These are phyloP conservation scores for Elmis aenea DNA, from an alignment of 2,888 invertebrate species.

Conservation along the genomic window DNA sequence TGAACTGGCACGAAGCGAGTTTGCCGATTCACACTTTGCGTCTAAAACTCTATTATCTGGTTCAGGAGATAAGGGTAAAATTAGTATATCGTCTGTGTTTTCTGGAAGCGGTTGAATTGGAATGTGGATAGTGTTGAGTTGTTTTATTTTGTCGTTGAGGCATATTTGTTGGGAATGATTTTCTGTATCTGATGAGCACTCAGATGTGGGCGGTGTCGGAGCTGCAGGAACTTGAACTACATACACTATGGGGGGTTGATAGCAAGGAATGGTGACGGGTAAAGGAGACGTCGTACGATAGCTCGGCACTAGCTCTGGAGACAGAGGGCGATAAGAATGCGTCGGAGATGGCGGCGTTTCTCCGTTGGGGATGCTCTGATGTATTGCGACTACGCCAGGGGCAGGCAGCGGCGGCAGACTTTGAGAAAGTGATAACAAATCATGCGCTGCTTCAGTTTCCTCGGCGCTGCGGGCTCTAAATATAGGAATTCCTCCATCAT, in stretches of 20 bases:
- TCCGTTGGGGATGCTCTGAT: conserved; percentile 48
- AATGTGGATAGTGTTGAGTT: conserved; percentile 8
- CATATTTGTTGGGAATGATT: conserved; percentile 46
- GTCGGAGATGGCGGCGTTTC: conserved; percentile 38
- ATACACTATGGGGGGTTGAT: conserved; percentile 40
- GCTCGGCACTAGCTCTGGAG: conserved; percentile 31
- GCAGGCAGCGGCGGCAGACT: conserved; percentile 71
- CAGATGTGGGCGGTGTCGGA: conserved; percentile 66
- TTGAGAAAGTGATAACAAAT: conserved; percentile 69
- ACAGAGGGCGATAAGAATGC: conserved; percentile 35
- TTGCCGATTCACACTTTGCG: conserved; percentile 6
- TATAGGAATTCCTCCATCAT: conserved; percentile 40
- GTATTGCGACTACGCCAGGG: conserved; percentile 62
- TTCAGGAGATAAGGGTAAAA: conserved; percentile 51
- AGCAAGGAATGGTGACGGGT: conserved; percentile 32
- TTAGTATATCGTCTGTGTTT: conserved; percentile 41
- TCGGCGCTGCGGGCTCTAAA: conserved; percentile 61
- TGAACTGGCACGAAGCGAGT: conserved; percentile 8
- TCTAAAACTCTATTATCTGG: conserved; percentile 41
- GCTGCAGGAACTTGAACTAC: conserved; percentile 45
- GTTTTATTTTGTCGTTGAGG: conserved; percentile 12
- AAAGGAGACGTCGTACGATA: conserved; percentile 29
- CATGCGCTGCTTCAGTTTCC: conserved; percentile 87
- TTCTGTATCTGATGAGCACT: conserved; percentile 69
- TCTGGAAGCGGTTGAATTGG: conserved; percentile 41